These are phyloP conservation scores for Alethe castanea DNA, from an alignment of 2,113 vertebrate genomes.

Conservation along the genomic window DNA sequence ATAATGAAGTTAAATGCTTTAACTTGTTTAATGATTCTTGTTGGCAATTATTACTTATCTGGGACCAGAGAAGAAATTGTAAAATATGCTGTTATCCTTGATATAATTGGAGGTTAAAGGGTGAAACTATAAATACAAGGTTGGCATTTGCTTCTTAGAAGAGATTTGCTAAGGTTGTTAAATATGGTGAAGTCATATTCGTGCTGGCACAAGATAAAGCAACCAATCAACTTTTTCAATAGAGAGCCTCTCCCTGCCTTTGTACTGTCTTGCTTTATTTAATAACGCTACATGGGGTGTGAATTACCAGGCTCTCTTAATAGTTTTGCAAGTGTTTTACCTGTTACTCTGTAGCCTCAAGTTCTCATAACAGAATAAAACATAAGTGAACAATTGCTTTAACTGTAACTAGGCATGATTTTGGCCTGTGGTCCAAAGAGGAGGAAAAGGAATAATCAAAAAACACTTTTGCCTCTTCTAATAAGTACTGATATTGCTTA, in stretches of 20 bases:
- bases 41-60: conserved; percentile 57
- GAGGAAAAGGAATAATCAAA: background rate
- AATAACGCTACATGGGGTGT: background rate
- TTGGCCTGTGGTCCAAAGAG: background rate
- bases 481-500: background rate
- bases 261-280: background rate
- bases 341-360: background rate
- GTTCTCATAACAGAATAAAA: background rate
- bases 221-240: background rate
- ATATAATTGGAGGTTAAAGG: conserved; percentile 46
- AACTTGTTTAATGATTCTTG: conserved; percentile 61
- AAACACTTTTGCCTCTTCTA: background rate
- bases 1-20: conserved; percentile 65
- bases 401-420: background rate
- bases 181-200: conserved; percentile 14
- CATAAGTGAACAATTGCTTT: background rate
- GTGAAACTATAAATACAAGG: conserved; percentile 52
- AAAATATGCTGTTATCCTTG: conserved; percentile 50
- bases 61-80: conserved; percentile 5
- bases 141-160: conserved; percentile 44
- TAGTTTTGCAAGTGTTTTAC: background rate
- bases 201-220: background rate
- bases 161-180: background rate
- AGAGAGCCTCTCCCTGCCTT: background rate
- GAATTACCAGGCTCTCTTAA: background rate